Conservation (phyloP, 2,113 vertebrate genomes). For the Crypturellus undulatus region DNA sequence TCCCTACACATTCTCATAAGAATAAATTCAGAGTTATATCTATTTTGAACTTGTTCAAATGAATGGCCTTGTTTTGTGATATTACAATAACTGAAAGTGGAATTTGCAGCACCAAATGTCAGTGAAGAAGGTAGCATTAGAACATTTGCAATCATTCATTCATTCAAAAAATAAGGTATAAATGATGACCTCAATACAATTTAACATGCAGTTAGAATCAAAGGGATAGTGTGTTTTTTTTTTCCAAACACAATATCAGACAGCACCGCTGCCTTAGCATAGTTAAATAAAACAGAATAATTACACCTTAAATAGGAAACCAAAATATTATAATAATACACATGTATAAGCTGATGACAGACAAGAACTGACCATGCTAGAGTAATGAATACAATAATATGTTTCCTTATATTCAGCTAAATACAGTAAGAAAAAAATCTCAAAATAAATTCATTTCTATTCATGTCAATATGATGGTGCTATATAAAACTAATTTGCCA, state of each 20-base stretch:
- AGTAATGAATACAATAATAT: background rate
- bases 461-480: background rate
- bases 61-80: background rate
- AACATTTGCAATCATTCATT: background rate
- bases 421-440: background rate
- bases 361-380: background rate
- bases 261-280: background rate
- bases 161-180: background rate
- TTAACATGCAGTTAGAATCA: background rate
- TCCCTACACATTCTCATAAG: background rate
- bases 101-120: background rate
- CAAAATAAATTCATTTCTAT: background rate
- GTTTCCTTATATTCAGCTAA: background rate
- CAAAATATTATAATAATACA: background rate
- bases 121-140: background rate
- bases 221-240: background rate
- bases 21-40: background rate
- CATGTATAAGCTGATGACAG: background rate
- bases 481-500: background rate
- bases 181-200: background rate
- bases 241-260: background rate
- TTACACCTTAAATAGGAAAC: background rate
- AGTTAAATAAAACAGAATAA: background rate
- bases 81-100: background rate
- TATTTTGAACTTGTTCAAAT: background rate